phyloP scores from a whole-genome alignment of 2,888 invertebrate genomes.

The Leucophenga montana region DNA sequence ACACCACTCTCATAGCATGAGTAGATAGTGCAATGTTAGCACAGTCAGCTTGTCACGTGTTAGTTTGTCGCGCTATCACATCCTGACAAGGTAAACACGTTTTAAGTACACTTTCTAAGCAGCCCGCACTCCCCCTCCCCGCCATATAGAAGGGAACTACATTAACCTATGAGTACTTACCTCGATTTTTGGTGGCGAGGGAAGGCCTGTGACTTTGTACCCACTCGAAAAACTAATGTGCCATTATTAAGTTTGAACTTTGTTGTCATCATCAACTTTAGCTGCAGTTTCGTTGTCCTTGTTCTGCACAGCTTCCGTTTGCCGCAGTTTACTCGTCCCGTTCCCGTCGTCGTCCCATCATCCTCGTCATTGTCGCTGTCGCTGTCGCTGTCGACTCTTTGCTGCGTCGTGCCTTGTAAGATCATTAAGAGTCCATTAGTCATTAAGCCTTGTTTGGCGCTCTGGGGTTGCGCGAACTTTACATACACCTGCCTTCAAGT shows the following conservation, averaged over 20 bases:
- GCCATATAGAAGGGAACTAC: no score
- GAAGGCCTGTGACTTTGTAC: no score
- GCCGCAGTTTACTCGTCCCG: neutral
- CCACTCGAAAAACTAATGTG: conserved; percentile 52
- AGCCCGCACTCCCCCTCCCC: neutral
- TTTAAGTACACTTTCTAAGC: neutral
- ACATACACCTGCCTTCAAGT: neutral
- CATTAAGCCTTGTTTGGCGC: conserved; percentile 51
- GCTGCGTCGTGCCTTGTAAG: conserved; percentile 53
- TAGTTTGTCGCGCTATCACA: neutral
- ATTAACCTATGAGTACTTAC: no score
- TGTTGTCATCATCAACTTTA: conserved; percentile 27
- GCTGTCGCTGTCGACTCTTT: conserved; percentile 1
- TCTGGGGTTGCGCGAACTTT: neutral
- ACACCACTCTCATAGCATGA: no score
- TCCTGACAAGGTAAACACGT: neutral
- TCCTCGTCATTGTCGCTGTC: conserved; percentile 1
- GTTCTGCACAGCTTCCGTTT: neutral
- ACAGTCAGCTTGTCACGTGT: conserved; percentile 10
- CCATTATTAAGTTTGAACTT: conserved; percentile 65
- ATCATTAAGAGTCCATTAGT: conserved; percentile 70
- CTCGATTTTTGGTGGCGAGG: no score
- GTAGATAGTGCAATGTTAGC: no score
- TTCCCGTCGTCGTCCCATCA: no score
- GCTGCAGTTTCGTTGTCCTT: conserved; percentile 1